Evolutionary conservation across 2,113 vertebrate species (phyloP), one percentile per base, ranked within the genome.

Genomic region (Hippocampus guttulatus): DNA sequence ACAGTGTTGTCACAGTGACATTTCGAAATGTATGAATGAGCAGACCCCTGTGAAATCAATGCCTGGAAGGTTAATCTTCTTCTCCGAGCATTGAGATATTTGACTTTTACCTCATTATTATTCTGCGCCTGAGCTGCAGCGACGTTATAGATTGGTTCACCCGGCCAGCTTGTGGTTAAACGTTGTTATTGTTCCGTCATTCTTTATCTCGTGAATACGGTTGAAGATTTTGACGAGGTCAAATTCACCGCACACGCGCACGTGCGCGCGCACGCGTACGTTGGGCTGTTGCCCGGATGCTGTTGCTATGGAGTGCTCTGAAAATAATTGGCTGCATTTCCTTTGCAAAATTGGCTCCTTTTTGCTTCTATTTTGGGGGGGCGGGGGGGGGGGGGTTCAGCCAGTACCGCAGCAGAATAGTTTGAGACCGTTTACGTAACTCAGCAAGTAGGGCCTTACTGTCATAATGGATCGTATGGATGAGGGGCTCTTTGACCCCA

Each of bases 251-350:
- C 30, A 5, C 30, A 33, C 30, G 30, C 30, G 30, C 30, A 33
- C 30, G 30, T 33, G 30, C 0, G 30, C 30, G 30, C 2, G 30
- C 16, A 20, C 49, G 20, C 16, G 8, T n/a, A 23, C 9, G 15
- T 15, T 43, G 20, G 40, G 62, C 40, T 43, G 62, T 43, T 8
- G 12, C 52, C 54, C n/a, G 55, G 58, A 61, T 60, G 64, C 41
- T 57, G 69, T 69, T 47, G 71, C 62, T 52, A 20, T 18, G 43
- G 41, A 30, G 18, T 40, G 33, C 23, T 73, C 21, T 21, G 38
- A 2, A 38, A 43, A 57, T 76, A 81, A 81, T 80, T 80, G 70
- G 68, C 63, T 49, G 74, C 60, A 69, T 54, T 73, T 75, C 47
- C 41, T 47, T n/a, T n/a, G 16, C 3, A 2, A 45, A 65, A 65